A percentile compares a stretch with the other conserved stretches of the same genome.
Evolutionary conservation across 2,888 invertebrate genomes (phyloP).

Genomic region (Drosophila macrothrix): DNA sequence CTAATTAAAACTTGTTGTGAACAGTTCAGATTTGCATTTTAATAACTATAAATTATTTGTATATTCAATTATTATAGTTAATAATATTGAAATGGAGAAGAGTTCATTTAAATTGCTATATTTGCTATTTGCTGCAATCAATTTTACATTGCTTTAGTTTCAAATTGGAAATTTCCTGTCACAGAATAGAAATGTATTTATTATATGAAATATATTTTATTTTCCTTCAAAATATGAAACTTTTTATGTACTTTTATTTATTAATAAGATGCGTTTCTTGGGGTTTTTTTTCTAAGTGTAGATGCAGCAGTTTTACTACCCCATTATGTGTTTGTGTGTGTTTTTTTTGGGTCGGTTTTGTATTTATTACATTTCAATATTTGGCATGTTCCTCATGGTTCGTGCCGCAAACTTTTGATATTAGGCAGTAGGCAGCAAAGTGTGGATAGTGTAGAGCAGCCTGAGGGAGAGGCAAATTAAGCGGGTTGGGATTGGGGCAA

Average conservation of each 20-base stretch:
- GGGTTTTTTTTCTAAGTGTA: neutral
- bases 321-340: constrained; percentile 12
- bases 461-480: neutral
- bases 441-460: neutral
- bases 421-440: constrained; percentile 31
- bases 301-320: constrained; percentile 6
- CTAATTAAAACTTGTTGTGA: neutral
- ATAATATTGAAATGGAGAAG: neutral
- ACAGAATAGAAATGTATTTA: too few relatives aligned
- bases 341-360: constrained; percentile 44
- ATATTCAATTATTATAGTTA: neutral
- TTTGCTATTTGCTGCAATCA: neutral
- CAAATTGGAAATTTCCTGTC: neutral
- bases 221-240: neutral
- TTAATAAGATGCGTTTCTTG: neutral
- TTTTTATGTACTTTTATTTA: neutral
- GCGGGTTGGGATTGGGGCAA: neutral
- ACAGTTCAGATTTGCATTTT: neutral
- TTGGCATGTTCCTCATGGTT: constrained; percentile 59
- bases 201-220: neutral
- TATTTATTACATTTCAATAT: constrained; percentile 74
- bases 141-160: neutral
- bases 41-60: neutral
- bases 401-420: constrained; percentile 61
- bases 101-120: neutral